Conservation (phyloP, 2,113 vertebrate species). For the Capreolus pygargus region DNA sequence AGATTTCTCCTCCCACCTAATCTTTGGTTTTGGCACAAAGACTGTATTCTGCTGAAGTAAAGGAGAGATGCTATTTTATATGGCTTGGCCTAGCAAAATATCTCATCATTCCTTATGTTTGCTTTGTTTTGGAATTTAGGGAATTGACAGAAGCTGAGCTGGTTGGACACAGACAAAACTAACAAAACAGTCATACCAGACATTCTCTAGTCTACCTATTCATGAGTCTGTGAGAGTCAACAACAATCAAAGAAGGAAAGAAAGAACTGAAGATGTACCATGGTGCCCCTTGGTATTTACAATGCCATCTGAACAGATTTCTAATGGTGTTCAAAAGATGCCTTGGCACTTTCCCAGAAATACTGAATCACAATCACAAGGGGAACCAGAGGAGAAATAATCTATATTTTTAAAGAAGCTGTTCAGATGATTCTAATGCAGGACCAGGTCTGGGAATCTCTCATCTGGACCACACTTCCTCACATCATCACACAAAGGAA, state of each 20-base stretch:
- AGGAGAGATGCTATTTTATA: not conserved
- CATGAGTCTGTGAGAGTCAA: not conserved
- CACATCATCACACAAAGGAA: not conserved
- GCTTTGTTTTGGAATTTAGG: not conserved
- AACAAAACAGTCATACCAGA: not conserved
- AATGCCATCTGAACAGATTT: not conserved
- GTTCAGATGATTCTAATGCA: not conserved
- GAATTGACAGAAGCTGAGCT: not conserved
- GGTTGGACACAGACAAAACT: not conserved
- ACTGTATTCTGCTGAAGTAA: not conserved
- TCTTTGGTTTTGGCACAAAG: not conserved
- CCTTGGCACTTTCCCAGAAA: slow-evolving; percentile 33
- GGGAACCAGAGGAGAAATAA: slow-evolving; percentile 34
- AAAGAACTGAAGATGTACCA: not conserved
- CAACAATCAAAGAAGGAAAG: not conserved
- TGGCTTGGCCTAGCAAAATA: not conserved
- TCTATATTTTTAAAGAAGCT: not conserved
- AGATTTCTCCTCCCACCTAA: not conserved
- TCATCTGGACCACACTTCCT: not conserved
- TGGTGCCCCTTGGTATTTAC: not conserved
- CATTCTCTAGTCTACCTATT: not conserved
- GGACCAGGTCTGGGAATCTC: not conserved
- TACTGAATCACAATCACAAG: slow-evolving; percentile 49
- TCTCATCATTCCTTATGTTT: not conserved
- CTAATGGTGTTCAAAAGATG: slow-evolving; percentile 46